Base-by-base conservation (phyloP, 2,888 invertebrate species). In the Oasisia sp. region DNA sequence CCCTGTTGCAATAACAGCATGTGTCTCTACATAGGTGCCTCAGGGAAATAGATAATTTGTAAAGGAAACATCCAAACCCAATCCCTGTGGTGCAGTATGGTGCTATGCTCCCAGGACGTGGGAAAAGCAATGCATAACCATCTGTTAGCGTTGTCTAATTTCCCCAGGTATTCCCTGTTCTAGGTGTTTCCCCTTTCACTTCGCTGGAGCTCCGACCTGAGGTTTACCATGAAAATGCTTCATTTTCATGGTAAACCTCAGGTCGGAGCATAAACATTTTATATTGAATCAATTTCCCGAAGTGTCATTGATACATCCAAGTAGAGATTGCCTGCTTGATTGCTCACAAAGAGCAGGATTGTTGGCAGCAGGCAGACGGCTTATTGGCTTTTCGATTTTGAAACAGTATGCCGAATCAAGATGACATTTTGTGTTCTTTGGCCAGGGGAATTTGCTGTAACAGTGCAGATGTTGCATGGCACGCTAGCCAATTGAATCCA, bases 341-440 rank as follows among this genome's bases (percentile, higher is more conserved):
- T 74, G 74, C 74, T 7, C 27, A 74, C 19, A 27, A 74, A 74
- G 7, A 74, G 74, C 74, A 74, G 74, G 74, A 74, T 27, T 27
- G 74, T 19, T 74, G 74, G 74, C 74, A 74, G 27, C 74, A 74
- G n/a, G 74, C 74, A 74, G 74, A 74, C 74, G 27, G 7, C n/a
- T 74, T 74, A 74, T 74, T 74, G 74, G 74, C 27, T 74, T 74
- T 74, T 74, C 27, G 1, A 74, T 74, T 74, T 74, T 27, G n/a
- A 74, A n/a, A 74, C 74, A 74, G 27, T 74, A 74, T 5, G 19
- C 7, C 27, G 74, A 5, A 74, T 19, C 74, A 19, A 74, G 74
- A 74, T 74, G n/a, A n/a, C n/a, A n/a, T n/a, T n/a, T n/a, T n/a
- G 74, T 74, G 74, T 74, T 74, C 19, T 74, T 74, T 74, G 74